These are phyloP conservation scores for Liolophura sinensis DNA, from an alignment of 1,140 invertebrate species.

Conservation along the genomic window DNA sequence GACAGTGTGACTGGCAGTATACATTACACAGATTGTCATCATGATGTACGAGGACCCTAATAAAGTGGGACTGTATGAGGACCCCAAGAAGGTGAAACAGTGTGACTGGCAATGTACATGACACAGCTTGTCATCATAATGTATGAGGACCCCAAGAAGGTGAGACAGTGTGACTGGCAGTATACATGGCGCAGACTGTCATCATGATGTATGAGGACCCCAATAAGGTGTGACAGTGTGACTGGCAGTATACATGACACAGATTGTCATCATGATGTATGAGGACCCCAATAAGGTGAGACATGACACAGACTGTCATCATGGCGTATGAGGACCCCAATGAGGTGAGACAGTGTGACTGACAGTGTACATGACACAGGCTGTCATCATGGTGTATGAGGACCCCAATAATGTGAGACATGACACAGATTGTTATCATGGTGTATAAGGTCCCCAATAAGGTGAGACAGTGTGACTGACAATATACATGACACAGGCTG, in stretches of 20 bases:
- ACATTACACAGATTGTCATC: slow-evolving; percentile 98
- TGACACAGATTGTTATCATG: no score
- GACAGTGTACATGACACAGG: no score
- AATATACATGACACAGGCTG: no score
- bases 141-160: slow-evolving; percentile 98
- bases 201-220: slow-evolving; percentile 85
- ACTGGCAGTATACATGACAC: slow-evolving; percentile 78
- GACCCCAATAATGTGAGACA: no score
- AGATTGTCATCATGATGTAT: slow-evolving; percentile 99
- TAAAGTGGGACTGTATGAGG: slow-evolving; percentile 90
- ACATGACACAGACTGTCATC: no score
- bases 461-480: no score
- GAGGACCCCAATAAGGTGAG: slow-evolving; percentile 92
- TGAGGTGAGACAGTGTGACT: no score
- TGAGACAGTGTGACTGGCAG: slow-evolving; percentile 15
- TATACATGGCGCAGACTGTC: slow-evolving; percentile 95
- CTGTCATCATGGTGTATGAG: no score
- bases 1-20: neutral
- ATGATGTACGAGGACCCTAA: slow-evolving; percentile 99
- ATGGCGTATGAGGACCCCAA: no score
- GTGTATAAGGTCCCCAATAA: no score
- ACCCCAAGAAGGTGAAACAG: slow-evolving; percentile 81
- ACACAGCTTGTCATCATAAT: slow-evolving; percentile 99
- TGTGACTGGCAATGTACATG: slow-evolving; percentile 69
- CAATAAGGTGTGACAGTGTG: no score